Conservation (phyloP, 2,113 vertebrate genomes). For the Rhea americana region DNA sequence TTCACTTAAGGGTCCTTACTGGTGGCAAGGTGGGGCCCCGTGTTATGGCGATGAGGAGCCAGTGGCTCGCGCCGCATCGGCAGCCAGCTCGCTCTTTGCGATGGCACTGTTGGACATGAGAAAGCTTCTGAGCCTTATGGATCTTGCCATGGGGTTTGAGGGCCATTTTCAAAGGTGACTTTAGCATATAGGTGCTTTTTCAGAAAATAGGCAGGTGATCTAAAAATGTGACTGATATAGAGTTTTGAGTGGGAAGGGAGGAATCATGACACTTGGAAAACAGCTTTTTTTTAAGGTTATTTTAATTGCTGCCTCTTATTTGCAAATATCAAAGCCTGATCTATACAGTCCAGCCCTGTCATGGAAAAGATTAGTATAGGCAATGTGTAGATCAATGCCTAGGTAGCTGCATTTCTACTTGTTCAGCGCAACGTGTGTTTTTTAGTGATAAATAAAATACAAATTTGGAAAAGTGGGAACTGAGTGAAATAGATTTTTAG, state of each 20-base stretch:
- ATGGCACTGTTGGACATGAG: not conserved
- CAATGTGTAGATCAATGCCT: not conserved
- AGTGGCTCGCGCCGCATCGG: not conserved
- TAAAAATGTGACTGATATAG: not conserved
- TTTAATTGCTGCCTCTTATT: not conserved
- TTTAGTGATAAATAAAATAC: not conserved
- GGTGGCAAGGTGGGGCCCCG: not conserved
- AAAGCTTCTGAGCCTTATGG: not conserved
- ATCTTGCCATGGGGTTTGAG: not conserved
- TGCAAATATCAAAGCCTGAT: not conserved
- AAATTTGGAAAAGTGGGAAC: not conserved
- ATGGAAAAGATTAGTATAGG: not conserved
- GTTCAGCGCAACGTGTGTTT: not conserved
- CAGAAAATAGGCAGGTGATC: not conserved
- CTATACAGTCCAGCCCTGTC: not conserved
- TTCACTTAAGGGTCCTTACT: not conserved
- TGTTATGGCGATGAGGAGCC: not conserved
- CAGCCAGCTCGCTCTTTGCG: fast-evolving
- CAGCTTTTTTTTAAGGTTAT: not conserved
- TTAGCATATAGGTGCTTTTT: fast-evolving
- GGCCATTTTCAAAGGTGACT: not conserved
- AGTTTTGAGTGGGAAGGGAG: not conserved
- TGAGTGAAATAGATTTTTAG: not conserved
- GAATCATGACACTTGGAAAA: not conserved
- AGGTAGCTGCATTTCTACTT: not conserved